These are phyloP conservation scores for Acanthisitta chloris DNA, from an alignment of 2,113 vertebrate genomes.

Conservation along the genomic window DNA sequence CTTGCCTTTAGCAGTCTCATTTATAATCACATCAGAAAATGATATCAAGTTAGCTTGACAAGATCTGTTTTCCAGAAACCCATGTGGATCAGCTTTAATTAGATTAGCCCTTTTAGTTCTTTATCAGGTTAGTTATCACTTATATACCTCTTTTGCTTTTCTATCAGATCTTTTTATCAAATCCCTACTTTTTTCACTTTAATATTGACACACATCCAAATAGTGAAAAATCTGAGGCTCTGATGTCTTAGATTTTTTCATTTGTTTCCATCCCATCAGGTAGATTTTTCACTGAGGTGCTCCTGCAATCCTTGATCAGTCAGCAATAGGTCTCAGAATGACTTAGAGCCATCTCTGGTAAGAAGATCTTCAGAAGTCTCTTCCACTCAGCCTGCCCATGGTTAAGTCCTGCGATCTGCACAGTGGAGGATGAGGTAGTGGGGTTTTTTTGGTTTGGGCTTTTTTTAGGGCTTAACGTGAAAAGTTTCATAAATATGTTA, in stretches of 20 bases:
- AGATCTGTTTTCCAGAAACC: slow-evolving; percentile 54
- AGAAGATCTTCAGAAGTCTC: neutral
- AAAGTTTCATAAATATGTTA: neutral
- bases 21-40: slow-evolving; percentile 60
- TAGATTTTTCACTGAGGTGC: neutral
- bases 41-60: slow-evolving; percentile 45
- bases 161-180: slow-evolving; percentile 55
- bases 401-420: neutral
- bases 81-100: slow-evolving; percentile 22
- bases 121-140: slow-evolving; percentile 51
- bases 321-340: neutral
- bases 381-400: neutral
- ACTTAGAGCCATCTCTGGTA: neutral
- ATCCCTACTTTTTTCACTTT: slow-evolving; percentile 9
- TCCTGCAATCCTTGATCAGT: neutral
- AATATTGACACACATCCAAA: slow-evolving; percentile 25
- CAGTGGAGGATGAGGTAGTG: neutral
- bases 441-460: accelerated
- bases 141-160: slow-evolving; percentile 16
- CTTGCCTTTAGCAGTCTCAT: slow-evolving; percentile 18
- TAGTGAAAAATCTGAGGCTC: neutral
- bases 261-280: neutral
- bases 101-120: slow-evolving; percentile 40
- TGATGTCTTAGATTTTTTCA: neutral
- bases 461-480: neutral